phyloP scores from a whole-genome alignment of 2,888 invertebrate species.

The Philaethria dido region DNA sequence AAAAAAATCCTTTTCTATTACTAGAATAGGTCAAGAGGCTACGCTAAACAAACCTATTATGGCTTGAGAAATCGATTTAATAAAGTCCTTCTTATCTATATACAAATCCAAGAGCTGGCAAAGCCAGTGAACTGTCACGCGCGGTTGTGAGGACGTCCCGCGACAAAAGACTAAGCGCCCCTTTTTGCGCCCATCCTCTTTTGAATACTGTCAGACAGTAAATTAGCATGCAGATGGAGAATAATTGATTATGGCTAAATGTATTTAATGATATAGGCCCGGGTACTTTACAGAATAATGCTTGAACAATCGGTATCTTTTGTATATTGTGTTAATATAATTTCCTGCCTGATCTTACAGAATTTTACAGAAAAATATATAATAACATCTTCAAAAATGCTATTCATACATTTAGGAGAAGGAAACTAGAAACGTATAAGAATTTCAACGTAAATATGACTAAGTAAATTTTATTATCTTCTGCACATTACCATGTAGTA shows the following conservation, averaged over 20 bases:
- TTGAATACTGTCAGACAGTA: conserved; percentile 42
- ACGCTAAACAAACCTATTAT: conserved; percentile 39
- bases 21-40: conserved; percentile 18
- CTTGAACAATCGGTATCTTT: background rate
- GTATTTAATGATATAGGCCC: conserved; percentile 18
- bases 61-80: conserved; percentile 55
- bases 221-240: conserved; percentile 35
- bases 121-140: conserved; percentile 51
- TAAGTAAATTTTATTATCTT: background rate
- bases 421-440: background rate
- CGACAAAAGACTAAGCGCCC: conserved; percentile 55
- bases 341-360: background rate
- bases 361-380: background rate
- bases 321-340: background rate
- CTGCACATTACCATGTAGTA: background rate
- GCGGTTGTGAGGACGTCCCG: conserved; percentile 52
- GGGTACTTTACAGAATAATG: background rate
- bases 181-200: conserved; percentile 57
- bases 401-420: too few relatives aligned
- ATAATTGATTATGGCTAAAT: conserved; percentile 29
- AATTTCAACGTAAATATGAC: background rate
- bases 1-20: conserved; percentile 2
- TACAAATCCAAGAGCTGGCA: conserved; percentile 56
- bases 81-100: conserved; percentile 60
- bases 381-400: too few relatives aligned